Conservation (phyloP, 2,113 vertebrate species). For the Alligator mississippiensis region DNA sequence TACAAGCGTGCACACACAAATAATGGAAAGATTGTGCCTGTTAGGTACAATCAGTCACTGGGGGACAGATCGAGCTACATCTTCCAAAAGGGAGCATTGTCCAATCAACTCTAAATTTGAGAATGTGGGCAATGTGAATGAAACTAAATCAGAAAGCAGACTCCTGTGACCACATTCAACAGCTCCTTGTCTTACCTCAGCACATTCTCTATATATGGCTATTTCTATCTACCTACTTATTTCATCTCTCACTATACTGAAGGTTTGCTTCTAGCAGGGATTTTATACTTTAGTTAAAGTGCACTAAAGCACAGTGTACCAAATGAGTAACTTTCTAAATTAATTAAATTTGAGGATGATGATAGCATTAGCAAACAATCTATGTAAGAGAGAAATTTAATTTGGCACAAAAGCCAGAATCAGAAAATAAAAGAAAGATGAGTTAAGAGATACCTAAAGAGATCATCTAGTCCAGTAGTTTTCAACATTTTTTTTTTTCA, state of each 20-base stretch:
- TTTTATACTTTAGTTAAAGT: background rate
- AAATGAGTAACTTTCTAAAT: background rate
- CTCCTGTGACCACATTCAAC: background rate
- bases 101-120: background rate
- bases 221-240: background rate
- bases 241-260: background rate
- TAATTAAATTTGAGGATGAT: background rate
- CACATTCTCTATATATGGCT: background rate
- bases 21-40: background rate
- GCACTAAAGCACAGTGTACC: background rate
- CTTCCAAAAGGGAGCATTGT: background rate
- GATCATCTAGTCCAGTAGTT: no score
- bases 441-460: no score
- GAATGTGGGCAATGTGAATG: background rate
- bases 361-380: background rate
- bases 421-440: no score
- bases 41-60: background rate
- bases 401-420: background rate
- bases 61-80: background rate
- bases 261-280: background rate
- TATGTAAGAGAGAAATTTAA: background rate
- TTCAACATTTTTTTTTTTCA: background rate
- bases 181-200: background rate
- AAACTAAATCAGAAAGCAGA: background rate
- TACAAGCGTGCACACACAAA: background rate